phyloP scores from a whole-genome alignment of 2,113 vertebrate genomes.

The Vulpes ferrilata region DNA sequence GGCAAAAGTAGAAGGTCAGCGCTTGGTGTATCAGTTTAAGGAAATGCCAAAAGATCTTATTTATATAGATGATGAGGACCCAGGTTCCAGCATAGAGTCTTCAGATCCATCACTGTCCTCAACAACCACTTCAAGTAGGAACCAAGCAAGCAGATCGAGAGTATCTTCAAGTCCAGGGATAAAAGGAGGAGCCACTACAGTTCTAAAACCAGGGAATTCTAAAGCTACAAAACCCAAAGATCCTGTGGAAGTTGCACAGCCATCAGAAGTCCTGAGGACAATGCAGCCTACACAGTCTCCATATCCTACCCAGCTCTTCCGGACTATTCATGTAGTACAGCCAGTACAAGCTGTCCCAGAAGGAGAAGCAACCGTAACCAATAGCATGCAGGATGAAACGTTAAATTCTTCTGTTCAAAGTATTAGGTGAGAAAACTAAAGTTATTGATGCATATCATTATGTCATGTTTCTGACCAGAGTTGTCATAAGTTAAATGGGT shows the following conservation, averaged over 20 bases:
- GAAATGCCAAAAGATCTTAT: conserved; percentile 97
- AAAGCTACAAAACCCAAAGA: conserved; percentile 89
- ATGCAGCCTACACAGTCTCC: conserved; percentile 92
- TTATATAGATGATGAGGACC: conserved; percentile 94
- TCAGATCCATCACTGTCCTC: conserved; percentile 86
- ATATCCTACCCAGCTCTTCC: conserved; percentile 93
- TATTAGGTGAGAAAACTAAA: conserved; percentile 85
- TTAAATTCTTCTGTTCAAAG: conserved; percentile 85
- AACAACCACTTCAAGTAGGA: conserved; percentile 85
- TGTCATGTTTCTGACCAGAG: conserved; percentile 10
- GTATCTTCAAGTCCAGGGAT: conserved; percentile 81
- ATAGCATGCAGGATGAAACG: conserved; percentile 84
- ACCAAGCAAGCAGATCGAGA: conserved; percentile 85
- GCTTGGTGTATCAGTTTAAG: conserved; percentile 98
- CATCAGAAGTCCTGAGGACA: conserved; percentile 94
- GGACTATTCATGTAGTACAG: conserved; percentile 95
- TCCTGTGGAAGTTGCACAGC: conserved; percentile 89
- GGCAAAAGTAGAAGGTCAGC: conserved; percentile 99
- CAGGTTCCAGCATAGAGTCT: conserved; percentile 89
- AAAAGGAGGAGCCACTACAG: conserved; percentile 86
- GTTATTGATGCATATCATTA: neutral
- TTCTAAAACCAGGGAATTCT: conserved; percentile 87
- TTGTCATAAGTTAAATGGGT: neutral
- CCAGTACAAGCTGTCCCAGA: conserved; percentile 90
- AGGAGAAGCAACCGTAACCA: conserved; percentile 86